phyloP scores from a whole-genome alignment of 2,797 vertebrate genomes.

The Dryobates pubescens region DNA sequence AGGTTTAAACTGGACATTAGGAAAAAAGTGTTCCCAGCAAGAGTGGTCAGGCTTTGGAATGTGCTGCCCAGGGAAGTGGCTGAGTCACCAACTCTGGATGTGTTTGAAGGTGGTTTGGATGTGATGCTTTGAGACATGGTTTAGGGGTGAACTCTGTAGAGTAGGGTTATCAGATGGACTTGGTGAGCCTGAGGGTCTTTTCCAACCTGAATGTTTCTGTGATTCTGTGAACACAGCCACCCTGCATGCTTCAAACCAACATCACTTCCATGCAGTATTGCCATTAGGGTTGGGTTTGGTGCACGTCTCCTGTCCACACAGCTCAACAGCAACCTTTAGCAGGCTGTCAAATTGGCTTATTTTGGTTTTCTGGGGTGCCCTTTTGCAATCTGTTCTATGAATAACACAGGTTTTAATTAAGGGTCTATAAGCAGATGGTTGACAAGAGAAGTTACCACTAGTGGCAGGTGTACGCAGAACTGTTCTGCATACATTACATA shows the following conservation, averaged over 20 bases:
- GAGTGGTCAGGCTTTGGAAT: no score
- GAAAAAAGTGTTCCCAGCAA: no score
- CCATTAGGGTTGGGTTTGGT: not conserved
- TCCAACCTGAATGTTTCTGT: no score
- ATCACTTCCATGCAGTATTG: fast-evolving
- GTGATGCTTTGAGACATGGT: no score
- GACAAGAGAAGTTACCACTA: not conserved
- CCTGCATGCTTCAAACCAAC: not conserved
- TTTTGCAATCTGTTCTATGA: not conserved
- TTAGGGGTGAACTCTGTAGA: no score
- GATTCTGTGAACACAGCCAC: fast-evolving
- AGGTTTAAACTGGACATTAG: no score
- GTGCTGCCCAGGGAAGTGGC: no score
- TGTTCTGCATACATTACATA: fast-evolving
- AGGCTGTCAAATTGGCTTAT: not conserved
- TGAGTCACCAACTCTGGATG: no score
- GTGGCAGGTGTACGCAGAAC: not conserved
- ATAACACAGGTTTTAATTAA: not conserved
- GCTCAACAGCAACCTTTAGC: not conserved
- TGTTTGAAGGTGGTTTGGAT: no score
- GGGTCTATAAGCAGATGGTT: not conserved
- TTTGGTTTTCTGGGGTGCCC: not conserved
- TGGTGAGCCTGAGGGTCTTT: no score
- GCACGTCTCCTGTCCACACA: not conserved
- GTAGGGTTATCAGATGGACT: no score